These are phyloP conservation scores for Bembecia ichneumoniformis DNA, from an alignment of 2,888 invertebrate species.

Conservation along the genomic window DNA sequence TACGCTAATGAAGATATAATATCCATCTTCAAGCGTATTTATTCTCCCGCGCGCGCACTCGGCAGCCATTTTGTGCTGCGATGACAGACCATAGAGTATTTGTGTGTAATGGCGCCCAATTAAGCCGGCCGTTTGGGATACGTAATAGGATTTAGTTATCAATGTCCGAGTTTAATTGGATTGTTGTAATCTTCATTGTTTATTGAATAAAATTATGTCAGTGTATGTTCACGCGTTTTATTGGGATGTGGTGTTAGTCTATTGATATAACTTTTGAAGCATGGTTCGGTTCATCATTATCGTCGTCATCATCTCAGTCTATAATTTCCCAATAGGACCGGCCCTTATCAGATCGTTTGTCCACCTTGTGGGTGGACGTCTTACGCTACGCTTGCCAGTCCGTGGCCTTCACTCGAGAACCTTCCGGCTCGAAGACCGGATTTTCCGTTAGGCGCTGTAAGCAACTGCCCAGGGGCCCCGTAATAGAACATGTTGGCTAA, in stretches of 20 bases:
- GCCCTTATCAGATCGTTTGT: too few relatives aligned
- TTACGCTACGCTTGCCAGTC: too few relatives aligned
- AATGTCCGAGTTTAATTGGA: slow-evolving; percentile 62
- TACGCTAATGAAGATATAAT: slow-evolving; percentile 72
- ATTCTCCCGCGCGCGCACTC: slow-evolving; percentile 50
- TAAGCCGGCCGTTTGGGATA: slow-evolving; percentile 47
- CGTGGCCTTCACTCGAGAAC: too few relatives aligned
- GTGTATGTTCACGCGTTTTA: slow-evolving; percentile 9
- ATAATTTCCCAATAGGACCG: too few relatives aligned
- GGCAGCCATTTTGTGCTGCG: slow-evolving; percentile 54
- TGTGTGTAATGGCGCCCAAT: slow-evolving; percentile 63
- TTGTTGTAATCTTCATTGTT: slow-evolving; percentile 51
- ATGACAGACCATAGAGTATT: slow-evolving; percentile 57
- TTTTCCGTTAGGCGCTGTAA: too few relatives aligned
- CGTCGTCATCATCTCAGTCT: too few relatives aligned
- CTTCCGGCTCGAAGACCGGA: too few relatives aligned
- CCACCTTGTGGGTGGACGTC: too few relatives aligned
- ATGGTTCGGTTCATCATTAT: too few relatives aligned
- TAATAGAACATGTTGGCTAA: too few relatives aligned
- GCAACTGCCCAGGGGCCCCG: too few relatives aligned
- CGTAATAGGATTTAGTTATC: slow-evolving; percentile 67
- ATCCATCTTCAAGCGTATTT: slow-evolving; percentile 62
- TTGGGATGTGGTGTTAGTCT: not conserved
- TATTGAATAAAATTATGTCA: slow-evolving; percentile 29
- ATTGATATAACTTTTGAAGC: too few relatives aligned